Base-by-base conservation (phyloP, 2,888 invertebrate species). In the Bimastos eiseni region DNA sequence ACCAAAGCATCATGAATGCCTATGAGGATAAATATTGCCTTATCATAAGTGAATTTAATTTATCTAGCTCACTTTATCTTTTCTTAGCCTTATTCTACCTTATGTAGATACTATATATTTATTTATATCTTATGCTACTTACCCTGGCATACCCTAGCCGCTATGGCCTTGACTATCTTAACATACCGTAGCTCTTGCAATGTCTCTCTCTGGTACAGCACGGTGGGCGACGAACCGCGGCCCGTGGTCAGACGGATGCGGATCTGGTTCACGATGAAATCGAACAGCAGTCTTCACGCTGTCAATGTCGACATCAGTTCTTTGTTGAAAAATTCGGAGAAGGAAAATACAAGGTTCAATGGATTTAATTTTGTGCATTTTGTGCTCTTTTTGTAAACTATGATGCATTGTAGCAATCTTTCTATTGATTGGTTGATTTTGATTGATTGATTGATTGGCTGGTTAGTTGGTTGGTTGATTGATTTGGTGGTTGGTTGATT, bases 181-280 rank as follows among this genome's bases (percentile, higher is more conserved):
- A 21, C 49, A 24, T 49, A 49, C 49, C 49, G 15, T 49, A 49
- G 49, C 13, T 91, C 70, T n/a, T 30, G 8, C 70, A n/a, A 6
- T 41, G 41, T n/a, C 13, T 49, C 24, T 49, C 1, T 49, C 49
- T 49, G 49, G 70, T 70, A n/a, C n/a, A 70, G 70, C 70, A 70
- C 17, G 70, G 70, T 70, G 70, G 70, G 8, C 13, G 70, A 70
- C 70, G 70, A 11, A 70, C 70, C n/a, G 70, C 92, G 37, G 89
- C 91, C 33, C 70, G 70, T 70, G 70, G 70, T n/a, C 70, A 70
- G 70, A 92, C 93, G 0, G 94, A 95, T 88, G 92, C 93, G 19
- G 94, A 95, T 90, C 90, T 95, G 88, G 94, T 95, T 34, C 94
- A 94, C 89, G 95, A 95, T 92, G 94, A 94, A 91, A 94, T 95